Evolutionary conservation across 2,797 vertebrate species (phyloP), one percentile per base, ranked within the genome.

Genomic region (Monodelphis domestica): DNA sequence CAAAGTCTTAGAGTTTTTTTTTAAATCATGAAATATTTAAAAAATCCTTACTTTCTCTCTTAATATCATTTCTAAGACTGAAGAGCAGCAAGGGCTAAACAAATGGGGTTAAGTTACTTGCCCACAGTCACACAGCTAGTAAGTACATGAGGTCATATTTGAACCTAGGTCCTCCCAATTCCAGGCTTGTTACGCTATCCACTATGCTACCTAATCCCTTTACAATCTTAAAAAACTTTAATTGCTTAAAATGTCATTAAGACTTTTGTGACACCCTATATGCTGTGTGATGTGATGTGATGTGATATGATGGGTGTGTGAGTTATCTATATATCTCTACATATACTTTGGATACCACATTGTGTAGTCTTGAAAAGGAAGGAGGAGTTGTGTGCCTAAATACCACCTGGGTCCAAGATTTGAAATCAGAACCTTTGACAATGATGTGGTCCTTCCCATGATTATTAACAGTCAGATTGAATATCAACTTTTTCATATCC

Each of bases 371-470:
- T 21, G n/a, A n/a, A n/a, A n/a, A n/a, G n/a, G n/a, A 78, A 78
- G 2, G 38, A 78, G 5, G 17, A 78, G 78, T 78, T 15, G n/a
- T 26, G 3, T 45, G 38, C 21, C 33, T 3, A 78, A 78, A 78
- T 1, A 4, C 38, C 38, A 45, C 38, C 45, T 9, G 45, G 70
- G 17, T 26, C 33, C 28, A 14, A 53, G 51, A 21, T 90, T 91
- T 96, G 70, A 95, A 94, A 96, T 90, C 96, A 95, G 89, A 54
- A 95, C 91, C 50, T 91, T 94, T 94, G 93, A 88, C 33, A 50
- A 45, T 93, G 33, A 54, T 94, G 90, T 89, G 87, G 56, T 56
- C 94, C 89, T 45, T 93, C 54, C 28, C 54, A 90, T 95, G 87
- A 78, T 93, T 95, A 95, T 95, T 24, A 95, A 91, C 50, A 95